Evolutionary conservation across 2,113 vertebrate genomes (phyloP).

Genomic region (Platysteira castanea): DNA sequence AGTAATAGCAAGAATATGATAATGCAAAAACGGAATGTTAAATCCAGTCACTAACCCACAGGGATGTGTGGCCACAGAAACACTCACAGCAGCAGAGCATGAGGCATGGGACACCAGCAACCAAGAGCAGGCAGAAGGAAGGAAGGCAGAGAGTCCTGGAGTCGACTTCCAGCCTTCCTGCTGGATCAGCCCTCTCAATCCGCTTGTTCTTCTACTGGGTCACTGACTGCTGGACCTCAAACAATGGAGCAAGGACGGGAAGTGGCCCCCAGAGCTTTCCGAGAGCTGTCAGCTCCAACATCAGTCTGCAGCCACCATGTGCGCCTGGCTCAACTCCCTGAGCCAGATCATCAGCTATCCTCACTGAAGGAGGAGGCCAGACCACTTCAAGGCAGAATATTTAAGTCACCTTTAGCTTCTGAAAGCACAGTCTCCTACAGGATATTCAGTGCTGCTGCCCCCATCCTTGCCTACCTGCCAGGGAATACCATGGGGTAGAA

Average conservation of each 20-base stretch:
- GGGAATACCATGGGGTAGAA: background rate
- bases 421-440: background rate
- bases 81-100: fast-evolving
- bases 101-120: background rate
- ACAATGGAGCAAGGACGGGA: background rate
- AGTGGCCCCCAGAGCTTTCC: fast-evolving
- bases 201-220: background rate
- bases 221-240: background rate
- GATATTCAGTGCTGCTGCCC: background rate
- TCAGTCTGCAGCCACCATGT: fast-evolving
- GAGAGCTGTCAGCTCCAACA: background rate
- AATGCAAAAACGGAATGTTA: background rate
- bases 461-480: background rate
- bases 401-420: background rate
- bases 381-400: background rate
- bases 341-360: background rate
- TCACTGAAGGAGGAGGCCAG: background rate
- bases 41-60: background rate
- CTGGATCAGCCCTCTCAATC: background rate
- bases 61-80: background rate
- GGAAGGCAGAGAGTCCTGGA: background rate
- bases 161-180: background rate
- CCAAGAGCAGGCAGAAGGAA: background rate
- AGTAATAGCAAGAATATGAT: background rate
- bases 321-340: background rate